A percentile compares a stretch with the other conserved stretches of the same genome.
Conservation (phyloP, 2,797 vertebrate genomes). For the Spinibarbus caldwelli region DNA sequence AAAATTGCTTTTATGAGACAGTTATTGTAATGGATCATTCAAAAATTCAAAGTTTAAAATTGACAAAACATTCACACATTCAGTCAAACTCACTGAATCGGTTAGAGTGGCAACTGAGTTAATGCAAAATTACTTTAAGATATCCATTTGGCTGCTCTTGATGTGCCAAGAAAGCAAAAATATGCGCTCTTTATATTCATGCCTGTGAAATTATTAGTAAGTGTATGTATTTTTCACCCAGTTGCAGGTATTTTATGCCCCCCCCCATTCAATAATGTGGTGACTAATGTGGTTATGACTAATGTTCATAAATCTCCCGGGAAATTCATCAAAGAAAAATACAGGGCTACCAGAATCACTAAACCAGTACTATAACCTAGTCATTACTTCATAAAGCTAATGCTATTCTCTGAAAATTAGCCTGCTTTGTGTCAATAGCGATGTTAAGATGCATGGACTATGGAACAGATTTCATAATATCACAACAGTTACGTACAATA, state of each 20-base stretch:
- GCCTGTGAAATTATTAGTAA: neutral
- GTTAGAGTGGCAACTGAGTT: neutral
- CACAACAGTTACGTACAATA: neutral
- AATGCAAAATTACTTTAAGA: neutral
- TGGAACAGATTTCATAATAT: neutral
- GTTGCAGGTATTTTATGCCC: neutral
- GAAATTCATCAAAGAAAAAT: neutral
- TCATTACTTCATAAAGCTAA: neutral
- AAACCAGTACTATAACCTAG: neutral
- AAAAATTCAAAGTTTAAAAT: neutral
- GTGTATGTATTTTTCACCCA: neutral
- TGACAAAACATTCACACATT: neutral
- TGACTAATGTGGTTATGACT: too few species aligned
- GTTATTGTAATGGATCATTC: neutral
- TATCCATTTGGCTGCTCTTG: too few species aligned
- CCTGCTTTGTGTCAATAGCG: neutral
- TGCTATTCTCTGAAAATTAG: neutral
- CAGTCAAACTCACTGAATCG: neutral
- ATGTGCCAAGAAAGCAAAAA: neutral
- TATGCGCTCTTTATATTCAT: neutral
- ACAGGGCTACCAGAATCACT: neutral
- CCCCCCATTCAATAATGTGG: neutral
- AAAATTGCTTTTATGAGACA: neutral
- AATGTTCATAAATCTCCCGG: neutral
- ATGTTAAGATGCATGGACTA: neutral